Evolutionary conservation across 2,888 invertebrate species (phyloP), one percentile per base, ranked within the genome.

Genomic region (Tipula unca): DNA sequence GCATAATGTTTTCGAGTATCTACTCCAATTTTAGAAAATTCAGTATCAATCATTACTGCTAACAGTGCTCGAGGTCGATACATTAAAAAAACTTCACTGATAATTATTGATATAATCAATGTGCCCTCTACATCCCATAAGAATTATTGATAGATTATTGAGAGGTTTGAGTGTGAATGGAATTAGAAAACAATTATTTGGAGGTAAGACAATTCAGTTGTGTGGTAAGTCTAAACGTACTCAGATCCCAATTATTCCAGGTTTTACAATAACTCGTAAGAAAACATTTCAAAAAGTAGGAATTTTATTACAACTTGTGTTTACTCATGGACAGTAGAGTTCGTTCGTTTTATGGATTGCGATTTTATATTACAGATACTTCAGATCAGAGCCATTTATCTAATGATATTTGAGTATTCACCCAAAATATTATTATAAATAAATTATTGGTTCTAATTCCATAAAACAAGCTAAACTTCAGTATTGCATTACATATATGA

Each of bases 191-290:
- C 29, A 82, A 29, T 82, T 82, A 29, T 86, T 86, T 86, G 86
- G 82, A 20, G 86, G 85, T 17, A 86, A 86, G 42, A 86, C 82
- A 29, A 29, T 85, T 29, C 29, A 84, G 0, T 32, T 86, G 29
- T 84, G 86, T 69, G 86, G 85, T 69, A 86, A 86, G 82, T 86
- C 84, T 82, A 35, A 84, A 8, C 86, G 85, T 85, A 86, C 54
- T 42, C 85, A 25, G 86, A 6, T 86, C 3, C 1, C 13, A 29
- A 6, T n/a, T 29, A 29, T 29, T 82, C 29, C 82, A 82, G 29
- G 29, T 82, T 2, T 29, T 13, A 82, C 14, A 1, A 3, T 20
- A 20, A 29, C 14, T 82, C 10, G 10, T 1, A 20, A 20, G 10
- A 8, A 82, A 0, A n/a, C n/a, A n/a, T 8, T 82, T 20, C 20